Conservation (phyloP, 92 coral and sea anemone genomes). For the Meandrina meandrites region DNA sequence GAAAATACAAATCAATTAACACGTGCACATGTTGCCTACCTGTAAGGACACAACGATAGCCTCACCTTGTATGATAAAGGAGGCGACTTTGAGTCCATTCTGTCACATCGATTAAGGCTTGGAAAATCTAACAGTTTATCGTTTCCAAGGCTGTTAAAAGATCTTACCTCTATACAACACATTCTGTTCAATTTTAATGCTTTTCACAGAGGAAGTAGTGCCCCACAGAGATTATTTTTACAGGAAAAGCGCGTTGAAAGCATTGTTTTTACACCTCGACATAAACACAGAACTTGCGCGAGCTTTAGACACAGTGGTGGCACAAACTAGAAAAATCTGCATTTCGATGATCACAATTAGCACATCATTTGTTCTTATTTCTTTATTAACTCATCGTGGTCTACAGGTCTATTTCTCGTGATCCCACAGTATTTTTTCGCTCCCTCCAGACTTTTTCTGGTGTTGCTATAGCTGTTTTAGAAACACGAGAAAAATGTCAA, state of each 20-base stretch:
- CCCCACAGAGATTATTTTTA: neutral
- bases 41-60: neutral
- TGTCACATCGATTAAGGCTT: neutral
- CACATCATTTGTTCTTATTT: no score
- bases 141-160: neutral
- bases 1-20: neutral
- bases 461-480: no score
- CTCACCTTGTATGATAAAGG: neutral
- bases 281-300: neutral
- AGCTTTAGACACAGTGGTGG: neutral
- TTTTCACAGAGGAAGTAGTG: neutral
- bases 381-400: no score
- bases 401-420: no score
- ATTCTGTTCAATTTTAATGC: neutral
- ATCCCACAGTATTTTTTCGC: no score
- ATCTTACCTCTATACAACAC: neutral
- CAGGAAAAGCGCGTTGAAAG: neutral
- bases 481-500: no score
- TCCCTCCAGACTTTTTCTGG: no score
- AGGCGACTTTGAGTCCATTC: neutral
- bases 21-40: no score
- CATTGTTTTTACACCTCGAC: neutral
- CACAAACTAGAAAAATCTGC: neutral
- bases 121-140: neutral
- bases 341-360: no score